These are phyloP conservation scores for Deilephila elpenor DNA, from an alignment of 2,888 invertebrate genomes.

Conservation along the genomic window DNA sequence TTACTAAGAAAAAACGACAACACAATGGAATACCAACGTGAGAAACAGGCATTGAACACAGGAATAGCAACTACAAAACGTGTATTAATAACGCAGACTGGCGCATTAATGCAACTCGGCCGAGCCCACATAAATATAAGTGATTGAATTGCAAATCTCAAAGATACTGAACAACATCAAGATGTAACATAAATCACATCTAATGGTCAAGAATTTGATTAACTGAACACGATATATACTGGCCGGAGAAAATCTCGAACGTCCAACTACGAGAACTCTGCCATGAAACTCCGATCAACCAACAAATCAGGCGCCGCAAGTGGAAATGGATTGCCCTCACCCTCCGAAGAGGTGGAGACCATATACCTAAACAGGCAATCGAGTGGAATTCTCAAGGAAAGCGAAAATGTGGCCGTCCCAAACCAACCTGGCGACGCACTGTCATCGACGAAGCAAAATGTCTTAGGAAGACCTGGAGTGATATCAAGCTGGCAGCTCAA, in stretches of 20 bases:
- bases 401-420: too few relatives aligned
- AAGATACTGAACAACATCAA: background rate
- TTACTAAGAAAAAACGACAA: background rate
- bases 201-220: background rate
- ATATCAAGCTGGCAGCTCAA: too few relatives aligned
- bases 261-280: too few relatives aligned
- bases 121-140: slow-evolving; percentile 1
- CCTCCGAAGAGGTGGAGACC: too few relatives aligned
- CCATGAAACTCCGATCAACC: too few relatives aligned
- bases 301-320: too few relatives aligned
- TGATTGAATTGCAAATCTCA: slow-evolving; percentile 10
- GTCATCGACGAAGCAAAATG: too few relatives aligned
- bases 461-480: too few relatives aligned
- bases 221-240: background rate
- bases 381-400: too few relatives aligned
- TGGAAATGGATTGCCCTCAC: too few relatives aligned
- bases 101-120: slow-evolving; percentile 5
- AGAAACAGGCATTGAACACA: slow-evolving; percentile 5
- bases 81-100: slow-evolving; percentile 25
- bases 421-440: too few relatives aligned
- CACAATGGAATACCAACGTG: background rate
- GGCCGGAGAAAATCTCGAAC: background rate
- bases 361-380: too few relatives aligned
- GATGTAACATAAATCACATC: background rate
- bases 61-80: slow-evolving; percentile 1